Evolutionary conservation across 2,113 vertebrate species (phyloP).

Genomic region (Cryptomyrus ogoouensis): DNA sequence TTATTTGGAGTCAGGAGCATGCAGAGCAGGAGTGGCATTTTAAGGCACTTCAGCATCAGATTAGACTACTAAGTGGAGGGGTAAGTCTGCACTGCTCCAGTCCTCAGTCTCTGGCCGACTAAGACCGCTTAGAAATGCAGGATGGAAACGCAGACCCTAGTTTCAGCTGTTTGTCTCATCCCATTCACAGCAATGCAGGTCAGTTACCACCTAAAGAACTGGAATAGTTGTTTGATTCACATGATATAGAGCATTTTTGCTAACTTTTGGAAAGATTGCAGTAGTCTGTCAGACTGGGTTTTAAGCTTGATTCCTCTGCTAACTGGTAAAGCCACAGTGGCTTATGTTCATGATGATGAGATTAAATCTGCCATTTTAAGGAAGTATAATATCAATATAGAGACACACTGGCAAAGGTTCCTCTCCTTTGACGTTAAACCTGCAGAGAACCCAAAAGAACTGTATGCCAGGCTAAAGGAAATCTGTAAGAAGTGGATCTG

Average conservation of each 20-base stretch:
- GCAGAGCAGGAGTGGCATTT: background rate
- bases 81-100: background rate
- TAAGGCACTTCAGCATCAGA: background rate
- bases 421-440: background rate
- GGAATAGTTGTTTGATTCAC: background rate
- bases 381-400: background rate
- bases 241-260: background rate
- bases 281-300: background rate
- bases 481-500: background rate
- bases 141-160: background rate
- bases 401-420: background rate
- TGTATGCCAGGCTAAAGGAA: background rate
- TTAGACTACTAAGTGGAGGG: background rate
- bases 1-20: background rate
- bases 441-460: background rate
- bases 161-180: background rate
- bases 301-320: background rate
- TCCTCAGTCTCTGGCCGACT: background rate
- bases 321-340: background rate
- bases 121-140: background rate
- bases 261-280: background rate
- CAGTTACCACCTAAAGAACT: background rate
- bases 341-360: background rate
- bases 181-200: background rate
- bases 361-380: background rate